Base-by-base conservation (phyloP, 2,888 invertebrate genomes). In the Choristoneura rosaceana region DNA sequence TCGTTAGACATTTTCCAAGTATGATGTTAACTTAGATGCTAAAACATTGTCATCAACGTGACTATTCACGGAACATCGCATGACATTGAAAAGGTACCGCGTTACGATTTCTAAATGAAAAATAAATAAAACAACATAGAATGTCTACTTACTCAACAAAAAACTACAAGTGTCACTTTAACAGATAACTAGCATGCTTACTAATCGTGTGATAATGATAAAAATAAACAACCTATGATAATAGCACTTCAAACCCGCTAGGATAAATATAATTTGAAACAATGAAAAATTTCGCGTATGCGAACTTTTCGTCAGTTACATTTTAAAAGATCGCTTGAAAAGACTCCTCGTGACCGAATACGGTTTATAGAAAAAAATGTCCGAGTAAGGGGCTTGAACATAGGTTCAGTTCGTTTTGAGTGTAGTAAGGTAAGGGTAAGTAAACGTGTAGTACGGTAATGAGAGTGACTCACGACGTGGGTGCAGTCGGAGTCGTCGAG, bases 401-500 rank as follows among this genome's bases (percentile, higher is more conserved):
- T 52, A 14, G n/a, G n/a, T n/a, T 47, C 47, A 5, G 50, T 8
- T 17, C 3, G 50, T 15, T 14, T 47, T 38, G 38, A 7, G 38
- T 7, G 47, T 47, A 17, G 52, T 12, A 17, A 52, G 52, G 34
- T 33, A 59, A 8, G 7, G n/a, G n/a, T 59, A 33, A 59, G 43
- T 10, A 43, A 43, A 43, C 3, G 4, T 25, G 15, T 43, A 62
- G 14, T 38, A 34, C 0, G 15, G 17, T 8, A 8, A 17, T 7
- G 41, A 47, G 66, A 3, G 52, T 12, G 15, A 69, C 97, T 97
- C 95, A 99, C 98, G 90, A 99, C 96, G 93, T 99, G 99, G 59
- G 98, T 98, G 88, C 98, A 98, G 84, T 96, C 95, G 25, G 97
- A 95, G 95, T 98, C 98, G 80, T 97, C 97, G 77, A 96, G 94